Evolutionary conservation across 2,113 vertebrate species (phyloP), one percentile per base, ranked within the genome.

Genomic region (Oplegnathus fasciatus): DNA sequence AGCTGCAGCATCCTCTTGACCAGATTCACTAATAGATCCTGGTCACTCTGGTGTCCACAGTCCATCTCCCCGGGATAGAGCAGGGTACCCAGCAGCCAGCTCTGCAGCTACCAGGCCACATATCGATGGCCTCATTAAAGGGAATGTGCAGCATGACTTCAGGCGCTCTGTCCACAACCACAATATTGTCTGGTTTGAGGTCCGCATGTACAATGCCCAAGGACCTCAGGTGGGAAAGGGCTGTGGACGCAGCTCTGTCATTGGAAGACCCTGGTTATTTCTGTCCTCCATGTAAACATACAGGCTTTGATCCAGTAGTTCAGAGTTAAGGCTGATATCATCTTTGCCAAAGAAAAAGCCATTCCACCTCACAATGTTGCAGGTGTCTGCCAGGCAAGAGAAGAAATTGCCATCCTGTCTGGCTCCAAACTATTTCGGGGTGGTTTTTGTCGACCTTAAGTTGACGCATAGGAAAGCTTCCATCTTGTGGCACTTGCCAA

Each of bases 121-220:
- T 66, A 10, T 75, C 18, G 32, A 78, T 61, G 22, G 82, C 61
- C 66, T 84, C 46, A 20, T 78, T 75, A 66, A 82, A 72, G 24
- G 69, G 40, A 62, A 40, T 42, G 9, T 40, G 26, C 10, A 68
- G 34, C 13, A 73, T 66, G 34, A 72, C 70, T 70, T 87, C 67
- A 22, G 78, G 65, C 54, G 73, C 69, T 37, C 42, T 58, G 9
- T 40, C 34, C 32, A 34, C n/a, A 32, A 42, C 15, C 14, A 69
- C 69, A 5, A 71, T 40, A 28, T 44, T 68, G 13, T 75, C 75
- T 2, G 58, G 15, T 60, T 83, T 79, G 13, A 77, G 46, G 48
- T 57, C 32, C 2, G 7, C 7, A 55, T 18, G 10, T 32, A 14
- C 8, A 48, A 40, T 32, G 68, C n/a, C 32, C 42, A 14, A 24